A percentile compares a stretch with the other conserved stretches of the same genome.
phyloP scores from a whole-genome alignment of 2,113 vertebrate species.

The Callithrix jacchus region DNA sequence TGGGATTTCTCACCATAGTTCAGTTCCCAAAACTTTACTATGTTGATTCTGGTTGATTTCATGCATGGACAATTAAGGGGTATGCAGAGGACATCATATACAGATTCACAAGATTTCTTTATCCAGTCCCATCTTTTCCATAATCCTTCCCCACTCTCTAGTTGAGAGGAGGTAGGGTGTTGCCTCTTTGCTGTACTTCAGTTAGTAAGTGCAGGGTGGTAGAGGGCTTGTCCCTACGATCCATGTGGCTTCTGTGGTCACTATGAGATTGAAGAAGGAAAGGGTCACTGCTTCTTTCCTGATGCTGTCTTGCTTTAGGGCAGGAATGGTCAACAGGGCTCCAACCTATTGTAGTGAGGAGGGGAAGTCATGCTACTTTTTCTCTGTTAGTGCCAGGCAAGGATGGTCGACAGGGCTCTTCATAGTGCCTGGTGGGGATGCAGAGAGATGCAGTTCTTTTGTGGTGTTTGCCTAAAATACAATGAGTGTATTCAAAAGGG shows the following conservation, averaged over 20 bases:
- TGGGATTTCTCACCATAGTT: neutral
- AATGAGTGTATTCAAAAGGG: neutral
- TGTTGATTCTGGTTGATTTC: neutral
- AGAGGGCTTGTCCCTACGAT: neutral
- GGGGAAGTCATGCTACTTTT: neutral
- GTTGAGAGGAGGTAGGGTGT: neutral
- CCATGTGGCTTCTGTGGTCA: neutral
- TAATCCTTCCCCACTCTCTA: neutral
- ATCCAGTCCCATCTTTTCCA: neutral
- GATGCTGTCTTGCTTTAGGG: neutral
- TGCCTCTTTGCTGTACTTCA: neutral
- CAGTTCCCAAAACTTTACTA: neutral
- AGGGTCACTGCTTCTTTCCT: neutral
- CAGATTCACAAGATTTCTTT: neutral
- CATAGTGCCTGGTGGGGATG: neutral
- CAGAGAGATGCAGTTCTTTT: neutral
- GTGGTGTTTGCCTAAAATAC: neutral
- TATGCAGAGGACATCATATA: neutral
- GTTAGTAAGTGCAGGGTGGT: neutral
- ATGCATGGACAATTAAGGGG: too few species aligned
- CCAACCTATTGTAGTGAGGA: fast-evolving
- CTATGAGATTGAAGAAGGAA: neutral
- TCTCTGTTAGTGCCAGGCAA: neutral
- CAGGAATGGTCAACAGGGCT: neutral
- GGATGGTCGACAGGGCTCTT: neutral